These are phyloP conservation scores for Marronus borbonicus DNA, from an alignment of 2,888 invertebrate species.

Conservation along the genomic window DNA sequence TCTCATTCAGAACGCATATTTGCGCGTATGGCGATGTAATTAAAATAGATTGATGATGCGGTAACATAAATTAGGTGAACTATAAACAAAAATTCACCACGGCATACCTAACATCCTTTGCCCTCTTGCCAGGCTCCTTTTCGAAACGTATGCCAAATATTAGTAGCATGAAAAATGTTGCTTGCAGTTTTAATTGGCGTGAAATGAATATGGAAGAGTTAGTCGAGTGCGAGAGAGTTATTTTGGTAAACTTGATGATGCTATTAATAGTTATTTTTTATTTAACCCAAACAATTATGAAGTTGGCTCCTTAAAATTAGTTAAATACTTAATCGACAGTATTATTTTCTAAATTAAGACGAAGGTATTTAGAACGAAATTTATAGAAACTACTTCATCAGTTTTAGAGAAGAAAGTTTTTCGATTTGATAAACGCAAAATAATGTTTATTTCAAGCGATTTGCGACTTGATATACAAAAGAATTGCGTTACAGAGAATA, in stretches of 20 bases:
- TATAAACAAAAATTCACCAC: constrained; percentile 29
- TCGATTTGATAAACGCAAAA: too few relatives aligned
- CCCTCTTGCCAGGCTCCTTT: constrained; percentile 47
- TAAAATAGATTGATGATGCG: constrained; percentile 46
- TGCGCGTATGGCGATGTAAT: constrained; percentile 25
- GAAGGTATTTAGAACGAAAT: too few relatives aligned
- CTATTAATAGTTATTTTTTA: constrained; percentile 19
- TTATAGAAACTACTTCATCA: too few relatives aligned
- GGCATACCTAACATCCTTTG: constrained; percentile 41
- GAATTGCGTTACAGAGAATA: too few relatives aligned
- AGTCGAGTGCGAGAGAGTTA: constrained; percentile 26
- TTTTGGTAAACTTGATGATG: constrained; percentile 33
- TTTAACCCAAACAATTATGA: constrained; percentile 5
- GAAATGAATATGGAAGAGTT: constrained; percentile 55
- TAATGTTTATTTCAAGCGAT: too few relatives aligned
- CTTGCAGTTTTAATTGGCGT: constrained; percentile 60
- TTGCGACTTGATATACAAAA: too few relatives aligned
- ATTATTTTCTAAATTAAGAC: too few relatives aligned
- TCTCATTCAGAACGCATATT: neutral
- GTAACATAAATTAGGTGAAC: constrained; percentile 35
- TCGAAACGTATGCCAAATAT: constrained; percentile 53
- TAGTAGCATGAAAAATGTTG: constrained; percentile 57
- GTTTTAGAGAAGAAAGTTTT: too few relatives aligned
- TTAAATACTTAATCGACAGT: neutral
- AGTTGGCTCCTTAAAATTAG: neutral